Evolutionary conservation across 2,888 invertebrate genomes (phyloP), one percentile per base, ranked within the genome.

Genomic region (Chrysolina americana): DNA sequence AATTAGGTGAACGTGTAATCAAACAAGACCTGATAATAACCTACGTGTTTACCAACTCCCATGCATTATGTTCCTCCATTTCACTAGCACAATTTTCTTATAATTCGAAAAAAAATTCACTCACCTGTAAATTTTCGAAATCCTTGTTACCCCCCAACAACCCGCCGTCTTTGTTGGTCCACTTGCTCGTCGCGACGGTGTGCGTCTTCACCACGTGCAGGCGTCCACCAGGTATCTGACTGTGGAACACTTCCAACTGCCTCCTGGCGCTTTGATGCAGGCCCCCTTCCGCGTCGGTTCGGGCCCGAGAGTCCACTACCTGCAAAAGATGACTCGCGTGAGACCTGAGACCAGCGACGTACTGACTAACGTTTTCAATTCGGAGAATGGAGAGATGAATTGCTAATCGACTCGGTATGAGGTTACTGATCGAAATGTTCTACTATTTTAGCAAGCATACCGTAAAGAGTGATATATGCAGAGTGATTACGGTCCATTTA

Each of bases 161-260:
- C 23, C 36, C 59, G 50, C 69, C 65, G 59, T 77, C 75, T 65
- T 81, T 83, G 75, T 75, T 76, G 56, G 79, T 70, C 78, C 87
- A 87, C 77, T 85, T 87, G 79, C 87, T 87, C 75, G 85, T 86
- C 28, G 87, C 86, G 23, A 86, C 85, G 53, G 87, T 85, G 63
- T 87, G 92, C 87, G 94, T 92, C 81, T 93, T 92, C 89, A 94
- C 91, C 78, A 94, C 93, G 83, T 94, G 93, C 84, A 94, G 89
- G 41, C 91, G 91, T 65, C 93, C 92, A 9, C 92, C 92, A 62
- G 93, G 92, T 76, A 91, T 91, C 85, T 92, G 92, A 69, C 93
- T 91, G 84, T 93, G 91, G 79, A 93, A 90, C 82, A 94, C 93
- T 87, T 94, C 94, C 89, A 94, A 90, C 79, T 90, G 89, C 78